phyloP scores from a whole-genome alignment of 1,140 invertebrate genomes.

The Vanessa atalanta region DNA sequence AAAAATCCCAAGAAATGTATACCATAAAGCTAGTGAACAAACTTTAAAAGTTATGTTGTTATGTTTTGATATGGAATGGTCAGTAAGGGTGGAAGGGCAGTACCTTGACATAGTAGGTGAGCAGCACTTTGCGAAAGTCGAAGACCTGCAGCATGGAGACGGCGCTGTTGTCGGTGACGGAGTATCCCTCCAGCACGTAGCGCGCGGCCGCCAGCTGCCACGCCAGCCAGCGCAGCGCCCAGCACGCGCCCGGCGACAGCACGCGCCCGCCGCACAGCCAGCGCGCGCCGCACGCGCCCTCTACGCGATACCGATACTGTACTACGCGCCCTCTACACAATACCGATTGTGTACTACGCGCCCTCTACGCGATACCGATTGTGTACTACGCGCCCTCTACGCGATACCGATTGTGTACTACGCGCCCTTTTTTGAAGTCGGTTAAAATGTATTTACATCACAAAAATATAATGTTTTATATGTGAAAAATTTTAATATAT shows the following conservation, averaged over 20 bases:
- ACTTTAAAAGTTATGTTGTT: too few species aligned
- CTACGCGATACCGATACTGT: slow-evolving; percentile 91
- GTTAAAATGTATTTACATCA: too few species aligned
- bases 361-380: neutral
- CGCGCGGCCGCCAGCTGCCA: slow-evolving; percentile 97
- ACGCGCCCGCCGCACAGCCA: slow-evolving; percentile 88
- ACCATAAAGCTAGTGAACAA: too few species aligned
- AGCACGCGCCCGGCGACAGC: slow-evolving; percentile 96
- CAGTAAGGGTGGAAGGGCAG: slow-evolving; percentile 16
- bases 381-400: neutral
- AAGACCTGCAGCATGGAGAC: slow-evolving; percentile 98
- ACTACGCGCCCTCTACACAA: slow-evolving; percentile 90
- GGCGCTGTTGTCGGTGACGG: slow-evolving; percentile 98
- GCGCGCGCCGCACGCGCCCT: slow-evolving; percentile 83
- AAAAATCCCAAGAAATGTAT: too few species aligned
- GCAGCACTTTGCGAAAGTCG: slow-evolving; percentile 97
- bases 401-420: neutral
- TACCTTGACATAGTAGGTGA: slow-evolving; percentile 99
- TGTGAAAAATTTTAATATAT: too few species aligned
- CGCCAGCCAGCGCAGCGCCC: slow-evolving; percentile 97
- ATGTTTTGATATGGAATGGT: neutral
- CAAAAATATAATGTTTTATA: too few species aligned
- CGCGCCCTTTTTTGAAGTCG: neutral
- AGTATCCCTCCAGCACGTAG: slow-evolving; percentile 98
- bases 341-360: slow-evolving; percentile 86